Evolutionary conservation across 2,888 invertebrate genomes (phyloP).

Genomic region (Macropis europaea): DNA sequence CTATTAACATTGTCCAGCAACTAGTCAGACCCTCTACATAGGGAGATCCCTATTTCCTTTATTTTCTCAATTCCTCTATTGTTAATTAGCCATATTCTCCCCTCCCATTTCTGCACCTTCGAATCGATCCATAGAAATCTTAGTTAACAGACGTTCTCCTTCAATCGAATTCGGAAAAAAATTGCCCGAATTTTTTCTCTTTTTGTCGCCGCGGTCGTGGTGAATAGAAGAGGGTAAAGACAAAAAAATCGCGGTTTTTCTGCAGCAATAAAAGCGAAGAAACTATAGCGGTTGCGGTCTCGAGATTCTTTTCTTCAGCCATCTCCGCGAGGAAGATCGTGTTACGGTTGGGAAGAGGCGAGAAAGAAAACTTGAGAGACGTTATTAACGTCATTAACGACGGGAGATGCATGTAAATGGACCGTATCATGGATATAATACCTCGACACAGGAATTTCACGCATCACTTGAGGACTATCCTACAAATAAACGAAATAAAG

Average conservation of each 20-base stretch:
- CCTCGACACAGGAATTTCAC: not conserved
- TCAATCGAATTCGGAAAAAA: too few relatives aligned
- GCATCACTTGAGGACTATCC: not conserved
- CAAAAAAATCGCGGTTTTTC: constrained; percentile 30
- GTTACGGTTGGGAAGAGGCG: constrained; percentile 2
- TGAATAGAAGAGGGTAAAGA: not conserved
- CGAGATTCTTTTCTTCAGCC: not conserved
- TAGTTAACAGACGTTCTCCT: too few relatives aligned
- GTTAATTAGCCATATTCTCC: too few relatives aligned
- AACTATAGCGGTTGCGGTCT: constrained; percentile 9
- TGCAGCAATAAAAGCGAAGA: not conserved
- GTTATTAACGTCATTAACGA: not conserved
- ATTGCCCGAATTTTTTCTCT: too few relatives aligned
- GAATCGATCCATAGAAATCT: too few relatives aligned
- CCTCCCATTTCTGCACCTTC: too few relatives aligned
- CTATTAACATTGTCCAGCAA: too few relatives aligned
- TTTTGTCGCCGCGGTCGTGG: too few relatives aligned
- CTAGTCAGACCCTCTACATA: too few relatives aligned
- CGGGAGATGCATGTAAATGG: constrained; percentile 2
- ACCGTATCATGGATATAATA: not conserved
- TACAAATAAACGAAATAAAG: too few relatives aligned
- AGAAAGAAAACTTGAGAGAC: not conserved
- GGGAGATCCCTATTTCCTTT: too few relatives aligned
- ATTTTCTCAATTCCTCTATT: too few relatives aligned
- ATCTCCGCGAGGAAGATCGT: not conserved